These are phyloP conservation scores for Lepidocyrtinus sp. DNA, from an alignment of 2,888 invertebrate genomes.

Conservation along the genomic window DNA sequence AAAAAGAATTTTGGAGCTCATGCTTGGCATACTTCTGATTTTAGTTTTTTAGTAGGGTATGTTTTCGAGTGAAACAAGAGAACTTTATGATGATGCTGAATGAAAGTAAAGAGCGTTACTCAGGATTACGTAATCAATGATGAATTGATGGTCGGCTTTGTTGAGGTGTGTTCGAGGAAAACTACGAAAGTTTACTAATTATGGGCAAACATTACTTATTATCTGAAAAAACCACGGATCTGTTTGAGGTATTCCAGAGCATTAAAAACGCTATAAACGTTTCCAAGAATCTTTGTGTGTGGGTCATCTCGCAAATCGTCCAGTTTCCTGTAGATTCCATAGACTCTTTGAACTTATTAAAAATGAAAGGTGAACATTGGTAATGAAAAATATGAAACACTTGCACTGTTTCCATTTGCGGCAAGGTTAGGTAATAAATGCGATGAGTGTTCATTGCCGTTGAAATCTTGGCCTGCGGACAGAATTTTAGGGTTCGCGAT, in stretches of 20 bases:
- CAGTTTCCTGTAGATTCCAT: too few relatives aligned
- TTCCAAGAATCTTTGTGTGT: too few relatives aligned
- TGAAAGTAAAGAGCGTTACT: not conserved
- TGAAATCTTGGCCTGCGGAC: conserved; percentile 26
- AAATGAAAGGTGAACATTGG: too few relatives aligned
- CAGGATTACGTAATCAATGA: not conserved
- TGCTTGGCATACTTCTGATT: conserved; percentile 37
- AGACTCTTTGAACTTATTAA: too few relatives aligned
- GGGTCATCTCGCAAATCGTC: too few relatives aligned
- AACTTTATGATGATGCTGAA: not conserved
- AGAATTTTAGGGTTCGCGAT: conserved; percentile 25
- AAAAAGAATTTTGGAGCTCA: not conserved
- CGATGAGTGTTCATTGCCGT: not conserved
- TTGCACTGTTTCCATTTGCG: not conserved
- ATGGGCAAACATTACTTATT: too few relatives aligned
- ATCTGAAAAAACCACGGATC: too few relatives aligned
- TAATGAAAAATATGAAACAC: not conserved
- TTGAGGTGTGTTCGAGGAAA: too few relatives aligned
- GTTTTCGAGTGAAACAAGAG: not conserved
- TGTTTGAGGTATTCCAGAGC: too few relatives aligned
- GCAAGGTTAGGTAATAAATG: not conserved
- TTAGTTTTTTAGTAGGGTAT: conserved; percentile 5
- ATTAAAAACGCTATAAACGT: too few relatives aligned
- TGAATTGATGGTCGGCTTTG: not conserved
- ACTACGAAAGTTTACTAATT: too few relatives aligned